phyloP scores from a whole-genome alignment of 2,797 vertebrate species.

The Cyprinodon diabolis region DNA sequence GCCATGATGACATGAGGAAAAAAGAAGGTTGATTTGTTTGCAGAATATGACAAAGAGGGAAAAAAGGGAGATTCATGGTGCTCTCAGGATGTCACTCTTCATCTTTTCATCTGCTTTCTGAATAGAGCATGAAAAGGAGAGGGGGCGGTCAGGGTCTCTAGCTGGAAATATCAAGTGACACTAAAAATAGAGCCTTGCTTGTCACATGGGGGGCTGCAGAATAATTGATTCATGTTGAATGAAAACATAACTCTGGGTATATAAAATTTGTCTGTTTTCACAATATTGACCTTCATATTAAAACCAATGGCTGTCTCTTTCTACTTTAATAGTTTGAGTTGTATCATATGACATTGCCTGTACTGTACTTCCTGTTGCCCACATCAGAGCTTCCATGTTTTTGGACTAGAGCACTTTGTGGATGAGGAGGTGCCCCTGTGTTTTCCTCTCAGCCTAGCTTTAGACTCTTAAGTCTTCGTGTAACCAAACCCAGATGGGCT shows the following conservation, averaged over 20 bases:
- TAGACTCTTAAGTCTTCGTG: constrained; percentile 60
- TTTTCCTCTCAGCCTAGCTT: constrained; percentile 62
- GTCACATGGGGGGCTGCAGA: constrained; percentile 38
- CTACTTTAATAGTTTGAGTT: background rate
- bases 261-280: background rate
- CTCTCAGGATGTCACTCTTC: constrained; percentile 61
- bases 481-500: constrained; percentile 75
- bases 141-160: constrained; percentile 31
- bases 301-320: background rate
- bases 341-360: constrained; percentile 32
- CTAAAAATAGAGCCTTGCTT: constrained; percentile 70
- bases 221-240: constrained; percentile 57
- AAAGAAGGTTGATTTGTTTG: constrained; percentile 43
- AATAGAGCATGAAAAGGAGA: constrained; percentile 63
- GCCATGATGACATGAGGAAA: constrained; percentile 24
- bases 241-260: constrained; percentile 1
- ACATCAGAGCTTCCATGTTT: constrained; percentile 60
- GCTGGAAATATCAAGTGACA: constrained; percentile 66
- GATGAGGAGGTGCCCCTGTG: constrained; percentile 67
- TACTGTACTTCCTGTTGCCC: constrained; percentile 40
- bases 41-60: constrained; percentile 29
- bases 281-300: background rate
- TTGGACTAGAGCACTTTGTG: constrained; percentile 50
- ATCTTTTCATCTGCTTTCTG: constrained; percentile 70
- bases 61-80: constrained; percentile 39